These are phyloP conservation scores for Phanerotoma sp. DNA, from an alignment of 2,888 invertebrate species.

Conservation along the genomic window DNA sequence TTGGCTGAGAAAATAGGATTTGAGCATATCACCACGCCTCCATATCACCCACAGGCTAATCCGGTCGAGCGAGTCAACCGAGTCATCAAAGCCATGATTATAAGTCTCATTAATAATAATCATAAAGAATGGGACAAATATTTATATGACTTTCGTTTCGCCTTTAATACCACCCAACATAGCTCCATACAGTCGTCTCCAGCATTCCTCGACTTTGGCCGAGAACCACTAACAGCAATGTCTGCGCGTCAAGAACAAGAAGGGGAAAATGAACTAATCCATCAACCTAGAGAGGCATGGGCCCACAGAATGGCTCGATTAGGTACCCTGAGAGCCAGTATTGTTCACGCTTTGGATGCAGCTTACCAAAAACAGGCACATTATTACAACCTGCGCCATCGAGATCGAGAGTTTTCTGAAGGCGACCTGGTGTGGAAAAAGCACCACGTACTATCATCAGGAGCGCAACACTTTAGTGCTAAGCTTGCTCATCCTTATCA, in stretches of 20 bases:
- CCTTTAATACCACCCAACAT: slow-evolving; percentile 31
- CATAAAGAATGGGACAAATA: slow-evolving; percentile 26
- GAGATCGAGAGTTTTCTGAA: not conserved
- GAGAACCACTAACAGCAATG: slow-evolving; percentile 4
- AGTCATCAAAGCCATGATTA: slow-evolving; percentile 32
- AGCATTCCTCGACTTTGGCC: slow-evolving; percentile 30
- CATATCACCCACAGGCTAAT: slow-evolving; percentile 37
- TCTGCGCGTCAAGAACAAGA: not conserved
- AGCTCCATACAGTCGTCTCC: slow-evolving; percentile 28
- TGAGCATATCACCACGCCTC: slow-evolving; percentile 15
- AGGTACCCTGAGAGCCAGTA: not conserved
- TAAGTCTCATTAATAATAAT: slow-evolving; percentile 3
- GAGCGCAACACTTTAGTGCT: slow-evolving; percentile 22
- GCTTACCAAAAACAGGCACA: not conserved
- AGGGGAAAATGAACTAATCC: not conserved
- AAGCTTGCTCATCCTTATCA: slow-evolving; percentile 30
- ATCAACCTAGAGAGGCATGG: not conserved
- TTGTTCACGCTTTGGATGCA: not conserved
- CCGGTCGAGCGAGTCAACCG: slow-evolving; percentile 37
- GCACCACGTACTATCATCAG: slow-evolving; percentile 24
- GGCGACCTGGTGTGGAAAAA: not conserved
- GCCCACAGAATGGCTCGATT: not conserved
- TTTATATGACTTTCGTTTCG: slow-evolving; percentile 14
- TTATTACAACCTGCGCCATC: not conserved
- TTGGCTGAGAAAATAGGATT: slow-evolving; percentile 22